Base-by-base conservation (phyloP, 2,113 vertebrate species). In the Lycaon pictus region DNA sequence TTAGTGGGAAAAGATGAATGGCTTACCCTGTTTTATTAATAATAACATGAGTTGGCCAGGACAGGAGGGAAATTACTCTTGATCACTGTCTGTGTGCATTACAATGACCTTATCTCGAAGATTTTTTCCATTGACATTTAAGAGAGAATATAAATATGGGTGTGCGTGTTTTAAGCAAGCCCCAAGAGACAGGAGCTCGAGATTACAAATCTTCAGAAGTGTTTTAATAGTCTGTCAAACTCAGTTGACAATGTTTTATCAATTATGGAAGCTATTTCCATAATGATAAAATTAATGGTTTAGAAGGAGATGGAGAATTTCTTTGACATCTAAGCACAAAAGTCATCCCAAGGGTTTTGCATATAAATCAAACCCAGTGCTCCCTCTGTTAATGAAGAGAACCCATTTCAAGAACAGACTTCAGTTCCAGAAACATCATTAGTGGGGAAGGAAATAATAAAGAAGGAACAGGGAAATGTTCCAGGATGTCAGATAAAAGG, bases 211-310 rank as follows among this genome's bases (percentile, higher is more conserved):
- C 92, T 95, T 96, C 92, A 88, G 85, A 98, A 88, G 96, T 97
- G 92, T 93, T 97, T 97, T 97, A 98, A 97, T 97, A 85, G 92
- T 93, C 88, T 97, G 97, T 97, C 93, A 98, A 81, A 93, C 53
- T 86, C 90, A 79, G 96, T 88, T 98, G 98, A 97, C 92, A 93
- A 97, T 98, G 92, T 98, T 97, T 97, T 96, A 98, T 96, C 98
- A 97, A 95, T 97, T 98, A 93, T 96, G 92, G 92, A 86, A 91
- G 95, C 76, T 94, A 96, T 98, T 98, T 98, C 94, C 92, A 97
- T 98, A 97, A 97, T 93, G 96, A 96, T 97, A 98, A 94, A 95
- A 98, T 97, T 95, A 98, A 97, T 98, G 97, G 92, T 87, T 97
- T 86, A 92, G 95, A 93, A 96, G 71, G 90, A 97, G 92, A 96